Percentiles rank a stretch among this genome's conserved stretches.
Evolutionary conservation across 2,113 vertebrate species (phyloP).

Genomic region (Phalacrocorax carbo): DNA sequence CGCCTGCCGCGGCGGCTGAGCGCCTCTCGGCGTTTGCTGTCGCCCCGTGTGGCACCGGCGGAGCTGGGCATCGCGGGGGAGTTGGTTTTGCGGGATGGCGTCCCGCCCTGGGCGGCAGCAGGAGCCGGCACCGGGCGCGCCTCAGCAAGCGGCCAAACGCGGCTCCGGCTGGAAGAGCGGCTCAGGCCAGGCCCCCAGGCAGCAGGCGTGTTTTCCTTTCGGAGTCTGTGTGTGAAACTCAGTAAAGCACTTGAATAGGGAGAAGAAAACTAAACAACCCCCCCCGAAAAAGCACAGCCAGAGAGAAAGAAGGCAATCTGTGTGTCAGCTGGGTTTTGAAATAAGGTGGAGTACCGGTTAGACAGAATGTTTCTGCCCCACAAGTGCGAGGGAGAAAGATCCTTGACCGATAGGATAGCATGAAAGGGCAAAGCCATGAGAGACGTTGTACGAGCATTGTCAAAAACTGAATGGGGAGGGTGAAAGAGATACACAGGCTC

Average conservation of each 20-base stretch:
- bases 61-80: neutral
- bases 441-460: accelerated
- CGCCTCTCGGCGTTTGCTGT: no score
- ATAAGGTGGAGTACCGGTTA: neutral
- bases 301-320: neutral
- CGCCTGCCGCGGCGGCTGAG: neutral
- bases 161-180: neutral
- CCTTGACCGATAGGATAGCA: neutral
- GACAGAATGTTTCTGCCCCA: neutral
- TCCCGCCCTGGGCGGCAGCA: neutral
- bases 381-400: accelerated
- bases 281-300: neutral
- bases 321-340: neutral
- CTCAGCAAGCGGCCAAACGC: neutral
- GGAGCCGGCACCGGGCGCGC: neutral
- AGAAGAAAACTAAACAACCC: neutral
- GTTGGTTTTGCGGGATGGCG: neutral
- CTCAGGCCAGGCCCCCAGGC: neutral
- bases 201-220: neutral
- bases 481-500: neutral
- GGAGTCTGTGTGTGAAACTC: neutral
- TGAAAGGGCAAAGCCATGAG: neutral
- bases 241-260: neutral
- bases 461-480: neutral
- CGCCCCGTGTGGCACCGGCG: accelerated